Evolutionary conservation across 2,113 vertebrate species (phyloP).

Genomic region (Tachysurus vachellii): DNA sequence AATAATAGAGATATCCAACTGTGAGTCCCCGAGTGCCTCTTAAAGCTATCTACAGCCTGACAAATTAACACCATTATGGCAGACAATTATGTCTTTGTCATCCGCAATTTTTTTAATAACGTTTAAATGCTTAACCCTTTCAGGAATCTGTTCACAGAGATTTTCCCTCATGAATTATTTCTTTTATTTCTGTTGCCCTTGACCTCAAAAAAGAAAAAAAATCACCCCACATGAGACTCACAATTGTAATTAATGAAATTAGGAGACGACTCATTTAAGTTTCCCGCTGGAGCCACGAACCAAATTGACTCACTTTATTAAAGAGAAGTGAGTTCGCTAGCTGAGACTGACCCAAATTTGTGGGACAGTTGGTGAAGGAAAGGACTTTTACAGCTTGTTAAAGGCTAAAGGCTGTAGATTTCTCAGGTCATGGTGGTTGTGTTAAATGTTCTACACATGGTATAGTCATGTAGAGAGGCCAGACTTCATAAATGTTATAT

Average conservation of each 20-base stretch:
- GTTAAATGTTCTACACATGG: not conserved
- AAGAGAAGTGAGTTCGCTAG: not conserved
- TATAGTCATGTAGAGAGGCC: not conserved
- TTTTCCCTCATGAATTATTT: not conserved
- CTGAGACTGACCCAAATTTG: slow-evolving; percentile 6
- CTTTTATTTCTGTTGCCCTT: slow-evolving; percentile 11
- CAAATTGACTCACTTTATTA: not conserved
- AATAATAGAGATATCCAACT: not conserved
- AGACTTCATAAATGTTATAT: not conserved
- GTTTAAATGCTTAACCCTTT: not conserved
- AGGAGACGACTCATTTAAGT: slow-evolving; percentile 29
- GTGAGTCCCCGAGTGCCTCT: not conserved
- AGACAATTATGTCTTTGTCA: slow-evolving; percentile 6
- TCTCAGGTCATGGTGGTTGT: not conserved
- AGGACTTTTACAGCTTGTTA: not conserved
- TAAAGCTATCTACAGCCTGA: not conserved
- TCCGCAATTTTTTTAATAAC: not conserved
- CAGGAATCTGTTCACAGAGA: not conserved
- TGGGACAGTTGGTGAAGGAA: not conserved
- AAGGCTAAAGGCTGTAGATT: not conserved
- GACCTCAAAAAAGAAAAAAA: slow-evolving; percentile 8
- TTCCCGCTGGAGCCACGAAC: not conserved
- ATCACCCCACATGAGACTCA: not conserved
- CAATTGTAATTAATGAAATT: slow-evolving; percentile 39
- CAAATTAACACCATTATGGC: not conserved